phyloP scores from a whole-genome alignment of 2,113 vertebrate genomes.

The Mystacornis crossleyi region DNA sequence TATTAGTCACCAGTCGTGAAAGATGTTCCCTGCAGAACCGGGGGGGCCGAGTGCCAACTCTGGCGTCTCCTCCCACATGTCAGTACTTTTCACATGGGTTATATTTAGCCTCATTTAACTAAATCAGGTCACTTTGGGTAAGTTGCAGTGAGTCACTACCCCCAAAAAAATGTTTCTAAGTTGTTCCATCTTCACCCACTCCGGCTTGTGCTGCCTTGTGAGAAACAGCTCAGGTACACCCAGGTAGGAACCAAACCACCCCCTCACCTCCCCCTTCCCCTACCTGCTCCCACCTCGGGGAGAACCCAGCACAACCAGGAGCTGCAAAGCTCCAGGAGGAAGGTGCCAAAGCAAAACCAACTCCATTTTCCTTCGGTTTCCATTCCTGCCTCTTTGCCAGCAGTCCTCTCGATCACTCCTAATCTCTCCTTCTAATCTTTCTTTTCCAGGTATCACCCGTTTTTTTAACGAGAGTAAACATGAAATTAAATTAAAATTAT shows the following conservation, averaged over 20 bases:
- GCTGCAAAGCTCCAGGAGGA: neutral
- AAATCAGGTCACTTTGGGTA: constrained; percentile 66
- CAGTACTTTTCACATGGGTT: constrained; percentile 63
- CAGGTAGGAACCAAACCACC: neutral
- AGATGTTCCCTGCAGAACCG: constrained; percentile 37
- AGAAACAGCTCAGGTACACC: neutral
- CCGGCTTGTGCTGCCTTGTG: neutral
- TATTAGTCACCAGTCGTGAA: constrained; percentile 8
- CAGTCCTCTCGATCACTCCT: neutral
- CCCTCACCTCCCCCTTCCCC: neutral
- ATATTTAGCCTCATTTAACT: constrained; percentile 68
- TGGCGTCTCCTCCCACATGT: constrained; percentile 32
- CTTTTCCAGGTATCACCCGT: neutral
- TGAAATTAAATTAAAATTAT: neutral
- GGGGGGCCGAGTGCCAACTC: constrained; percentile 14
- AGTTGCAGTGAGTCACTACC: constrained; percentile 48
- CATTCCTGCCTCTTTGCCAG: neutral
- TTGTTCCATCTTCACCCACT: constrained; percentile 22
- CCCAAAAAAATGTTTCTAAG: neutral
- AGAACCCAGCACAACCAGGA: neutral
- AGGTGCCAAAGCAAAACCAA: neutral
- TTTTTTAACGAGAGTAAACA: neutral
- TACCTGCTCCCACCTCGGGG: neutral
- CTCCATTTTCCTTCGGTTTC: neutral
- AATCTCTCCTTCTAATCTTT: neutral